Conservation (phyloP, 2,113 vertebrate genomes). For the Corythornis cristatus region DNA sequence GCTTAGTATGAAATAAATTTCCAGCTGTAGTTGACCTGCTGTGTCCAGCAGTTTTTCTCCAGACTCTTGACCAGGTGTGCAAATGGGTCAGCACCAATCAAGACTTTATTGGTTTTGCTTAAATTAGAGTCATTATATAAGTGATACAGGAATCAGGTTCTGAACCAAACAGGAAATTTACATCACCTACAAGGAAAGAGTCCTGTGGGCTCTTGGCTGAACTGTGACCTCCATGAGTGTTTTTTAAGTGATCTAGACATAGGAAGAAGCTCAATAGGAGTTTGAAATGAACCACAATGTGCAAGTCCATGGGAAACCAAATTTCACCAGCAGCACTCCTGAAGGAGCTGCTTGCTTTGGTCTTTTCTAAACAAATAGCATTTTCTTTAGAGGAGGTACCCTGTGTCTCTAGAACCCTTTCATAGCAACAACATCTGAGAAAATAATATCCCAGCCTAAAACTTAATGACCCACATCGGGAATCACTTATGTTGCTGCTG, state of each 20-base stretch:
- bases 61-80: background rate
- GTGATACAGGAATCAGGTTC: background rate
- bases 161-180: fast-evolving
- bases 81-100: background rate
- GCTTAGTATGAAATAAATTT: background rate
- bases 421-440: background rate
- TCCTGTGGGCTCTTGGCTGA: background rate
- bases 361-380: background rate
- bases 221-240: background rate
- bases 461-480: conserved; percentile 44
- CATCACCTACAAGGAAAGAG: background rate
- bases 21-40: background rate
- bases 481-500: background rate
- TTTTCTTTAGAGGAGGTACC: background rate
- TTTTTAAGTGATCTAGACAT: background rate
- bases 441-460: conserved; percentile 13
- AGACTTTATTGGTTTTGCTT: background rate
- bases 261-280: background rate
- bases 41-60: background rate
- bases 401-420: background rate
- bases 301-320: background rate
- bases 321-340: background rate
- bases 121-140: fast-evolving
- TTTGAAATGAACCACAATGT: background rate
- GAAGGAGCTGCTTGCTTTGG: background rate